Evolutionary conservation across 2,113 vertebrate genomes (phyloP).

Genomic region (Triplophysa dalaica): DNA sequence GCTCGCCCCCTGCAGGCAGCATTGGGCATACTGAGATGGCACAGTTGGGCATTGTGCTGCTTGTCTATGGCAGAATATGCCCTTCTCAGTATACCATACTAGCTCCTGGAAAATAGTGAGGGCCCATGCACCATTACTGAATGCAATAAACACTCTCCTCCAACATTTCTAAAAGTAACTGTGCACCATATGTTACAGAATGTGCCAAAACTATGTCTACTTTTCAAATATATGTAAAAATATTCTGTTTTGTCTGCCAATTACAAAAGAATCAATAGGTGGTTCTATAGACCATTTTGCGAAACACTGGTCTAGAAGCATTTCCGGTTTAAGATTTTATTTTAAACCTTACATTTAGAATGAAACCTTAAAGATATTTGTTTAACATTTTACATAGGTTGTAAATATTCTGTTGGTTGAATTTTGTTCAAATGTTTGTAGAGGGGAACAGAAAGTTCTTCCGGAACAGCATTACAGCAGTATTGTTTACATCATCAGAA

Average conservation of each 20-base stretch:
- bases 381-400: no score
- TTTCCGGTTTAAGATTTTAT: no score
- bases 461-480: no score
- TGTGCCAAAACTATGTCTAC: constrained; percentile 75
- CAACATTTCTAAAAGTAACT: constrained; percentile 67
- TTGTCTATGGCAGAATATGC: constrained; percentile 58
- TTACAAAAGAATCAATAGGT: background rate
- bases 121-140: constrained; percentile 65
- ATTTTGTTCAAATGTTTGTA: no score
- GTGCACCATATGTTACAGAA: constrained; percentile 67
- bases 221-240: constrained; percentile 66
- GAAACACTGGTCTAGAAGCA: no score
- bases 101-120: constrained; percentile 64
- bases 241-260: constrained; percentile 65
- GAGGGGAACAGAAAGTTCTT: no score
- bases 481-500: constrained; percentile 54
- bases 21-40: constrained; percentile 63
- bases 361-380: background rate
- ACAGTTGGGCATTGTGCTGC: constrained; percentile 57
- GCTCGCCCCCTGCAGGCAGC: constrained; percentile 73
- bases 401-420: no score
- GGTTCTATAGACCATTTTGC: no score
- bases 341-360: background rate
- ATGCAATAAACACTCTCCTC: constrained; percentile 77
- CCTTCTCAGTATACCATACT: constrained; percentile 49